Conservation (phyloP, 2,113 vertebrate genomes). For the Cranoglanis bouderius region DNA sequence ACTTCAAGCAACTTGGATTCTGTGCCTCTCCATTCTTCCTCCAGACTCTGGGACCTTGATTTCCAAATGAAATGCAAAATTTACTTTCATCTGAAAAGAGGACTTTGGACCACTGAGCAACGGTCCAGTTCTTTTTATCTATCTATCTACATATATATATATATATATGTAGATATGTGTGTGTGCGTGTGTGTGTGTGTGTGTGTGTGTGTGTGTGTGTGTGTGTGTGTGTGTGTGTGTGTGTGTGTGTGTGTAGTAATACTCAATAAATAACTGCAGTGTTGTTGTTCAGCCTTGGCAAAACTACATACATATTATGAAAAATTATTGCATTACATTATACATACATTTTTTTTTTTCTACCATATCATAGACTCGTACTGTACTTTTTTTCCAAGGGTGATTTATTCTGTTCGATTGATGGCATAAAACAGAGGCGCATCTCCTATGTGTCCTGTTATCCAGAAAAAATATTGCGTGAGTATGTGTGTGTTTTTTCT, state of each 20-base stretch:
- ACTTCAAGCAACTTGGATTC: too few species aligned
- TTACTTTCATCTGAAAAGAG: too few species aligned
- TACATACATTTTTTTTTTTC: not conserved
- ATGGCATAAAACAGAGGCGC: not conserved
- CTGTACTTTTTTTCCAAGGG: not conserved
- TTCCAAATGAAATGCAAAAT: too few species aligned
- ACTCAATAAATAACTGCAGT: not conserved
- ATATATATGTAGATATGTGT: too few species aligned
- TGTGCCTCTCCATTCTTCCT: too few species aligned
- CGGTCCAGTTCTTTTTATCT: too few species aligned
- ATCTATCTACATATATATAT: too few species aligned
- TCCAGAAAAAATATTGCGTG: conserved; percentile 32
- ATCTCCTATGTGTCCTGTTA: conserved; percentile 31
- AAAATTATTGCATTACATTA: not conserved
- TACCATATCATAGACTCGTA: not conserved
- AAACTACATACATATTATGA: not conserved
- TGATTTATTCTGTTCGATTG: conserved; percentile 5
- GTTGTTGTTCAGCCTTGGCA: not conserved
- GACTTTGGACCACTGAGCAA: too few species aligned
- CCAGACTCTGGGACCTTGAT: too few species aligned
- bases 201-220: not conserved
- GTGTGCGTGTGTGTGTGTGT: too few species aligned
- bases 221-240: too few species aligned
- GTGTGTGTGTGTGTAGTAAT: not conserved
- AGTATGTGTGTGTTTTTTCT: not conserved